These are phyloP conservation scores for Lontra canadensis DNA, from an alignment of 2,113 vertebrate species.

Conservation along the genomic window DNA sequence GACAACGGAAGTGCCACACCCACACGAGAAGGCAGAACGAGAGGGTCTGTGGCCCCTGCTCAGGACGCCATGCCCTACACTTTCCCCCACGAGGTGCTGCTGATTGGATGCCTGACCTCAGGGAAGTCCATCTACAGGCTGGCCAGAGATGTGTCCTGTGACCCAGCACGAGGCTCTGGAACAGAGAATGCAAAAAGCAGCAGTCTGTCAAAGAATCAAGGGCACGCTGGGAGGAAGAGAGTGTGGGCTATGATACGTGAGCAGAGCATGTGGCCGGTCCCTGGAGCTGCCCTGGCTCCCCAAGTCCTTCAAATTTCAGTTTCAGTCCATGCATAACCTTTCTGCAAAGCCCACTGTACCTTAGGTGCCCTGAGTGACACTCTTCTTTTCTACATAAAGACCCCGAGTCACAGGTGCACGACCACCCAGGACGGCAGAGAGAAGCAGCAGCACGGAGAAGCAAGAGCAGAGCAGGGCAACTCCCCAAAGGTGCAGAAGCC, in stretches of 20 bases:
- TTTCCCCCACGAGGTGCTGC: neutral
- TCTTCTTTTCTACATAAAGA: neutral
- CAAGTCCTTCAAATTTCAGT: neutral
- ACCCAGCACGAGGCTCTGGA: neutral
- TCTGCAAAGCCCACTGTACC: neutral
- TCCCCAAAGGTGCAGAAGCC: neutral
- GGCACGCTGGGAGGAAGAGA: neutral
- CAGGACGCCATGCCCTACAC: neutral
- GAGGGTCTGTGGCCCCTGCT: too few relatives aligned
- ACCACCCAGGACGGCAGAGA: neutral
- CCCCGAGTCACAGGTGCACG: neutral
- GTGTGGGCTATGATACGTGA: neutral
- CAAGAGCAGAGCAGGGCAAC: neutral
- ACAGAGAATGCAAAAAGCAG: neutral
- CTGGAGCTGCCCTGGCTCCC: neutral
- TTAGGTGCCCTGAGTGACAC: neutral
- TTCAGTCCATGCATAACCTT: neutral
- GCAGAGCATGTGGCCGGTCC: neutral
- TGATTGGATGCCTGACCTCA: neutral
- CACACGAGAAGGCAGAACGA: neutral
- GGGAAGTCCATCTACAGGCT: neutral
- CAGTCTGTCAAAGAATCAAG: neutral
- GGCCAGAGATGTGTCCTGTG: neutral
- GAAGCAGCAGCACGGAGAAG: neutral
- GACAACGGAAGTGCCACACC: neutral